Evolutionary conservation across 2,113 vertebrate species (phyloP), one percentile per base, ranked within the genome.

Genomic region (Climacteris rufus): DNA sequence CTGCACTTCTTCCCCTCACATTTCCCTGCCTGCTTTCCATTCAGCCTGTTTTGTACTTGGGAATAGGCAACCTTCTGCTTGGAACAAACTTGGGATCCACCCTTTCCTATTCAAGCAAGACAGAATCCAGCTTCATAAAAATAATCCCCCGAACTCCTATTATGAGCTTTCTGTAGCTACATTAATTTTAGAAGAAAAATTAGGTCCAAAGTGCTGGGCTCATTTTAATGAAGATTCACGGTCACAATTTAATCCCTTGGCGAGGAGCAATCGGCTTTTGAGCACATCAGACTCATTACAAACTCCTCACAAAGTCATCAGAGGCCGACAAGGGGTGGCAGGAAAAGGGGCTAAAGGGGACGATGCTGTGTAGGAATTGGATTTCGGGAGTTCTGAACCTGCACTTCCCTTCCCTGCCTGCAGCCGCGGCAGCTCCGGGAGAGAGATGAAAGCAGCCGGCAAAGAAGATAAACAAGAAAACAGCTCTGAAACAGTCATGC

Each of bases 151-250:
- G 69, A 81, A 83, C 57, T 83, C 92, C 74, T 72, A 61, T 65
- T 61, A 54, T 75, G 92, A 83, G 28, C 65, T 83, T 94, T 88
- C 90, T 92, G 87, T 91, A 68, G 72, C 80, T 49, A 37, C 84
- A 83, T 94, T 94, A 96, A 95, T 94, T 95, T 97, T 96, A 94
- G 83, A 92, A 90, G 57, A 69, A 89, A 94, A 96, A 92, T 79
- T 93, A 93, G 87, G 89, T 93, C 81, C 63, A 4, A 68, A 93
- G 69, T 74, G 39, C 83, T 72, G 91, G 54, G 77, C 90, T 93
- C 71, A 35, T 92, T 96, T 95, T 78, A 94, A 83, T 92, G 89
- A 89, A 95, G 87, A 88, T 90, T 90, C 87, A 33, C 60, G 19
- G 77, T 83, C 86, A 78, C 87, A 40, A 6, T 5, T 27, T 63